Conservation (phyloP, 2,113 vertebrate species). For the Dunckerocampus dactyliophorus region DNA sequence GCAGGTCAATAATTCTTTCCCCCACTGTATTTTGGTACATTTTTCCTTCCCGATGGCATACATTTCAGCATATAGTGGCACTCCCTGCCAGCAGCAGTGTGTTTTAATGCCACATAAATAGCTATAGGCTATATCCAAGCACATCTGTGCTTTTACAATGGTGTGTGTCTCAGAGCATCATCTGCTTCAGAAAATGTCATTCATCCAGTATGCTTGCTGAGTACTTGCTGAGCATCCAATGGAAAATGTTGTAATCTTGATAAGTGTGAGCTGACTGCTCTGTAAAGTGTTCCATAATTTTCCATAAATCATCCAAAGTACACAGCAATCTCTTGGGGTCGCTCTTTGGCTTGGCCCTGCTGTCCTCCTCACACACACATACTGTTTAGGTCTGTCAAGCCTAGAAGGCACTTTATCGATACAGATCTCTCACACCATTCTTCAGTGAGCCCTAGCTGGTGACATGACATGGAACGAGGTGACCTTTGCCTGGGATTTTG, state of each 20-base stretch:
- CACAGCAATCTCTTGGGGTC: slow-evolving; percentile 53
- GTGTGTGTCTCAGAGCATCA: not conserved
- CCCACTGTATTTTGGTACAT: no score
- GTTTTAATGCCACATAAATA: no score
- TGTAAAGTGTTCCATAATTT: slow-evolving; percentile 54
- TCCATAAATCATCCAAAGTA: slow-evolving; percentile 52
- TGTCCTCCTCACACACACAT: slow-evolving; percentile 40
- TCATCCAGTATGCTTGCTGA: no score
- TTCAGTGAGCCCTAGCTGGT: slow-evolving; percentile 47
- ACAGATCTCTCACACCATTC: slow-evolving; percentile 45
- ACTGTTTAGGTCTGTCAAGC: slow-evolving; percentile 41
- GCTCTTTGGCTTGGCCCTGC: slow-evolving; percentile 64
- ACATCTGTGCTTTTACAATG: not conserved
- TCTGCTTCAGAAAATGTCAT: slow-evolving; percentile 23
- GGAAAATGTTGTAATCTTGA: slow-evolving; percentile 40
- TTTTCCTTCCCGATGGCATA: no score
- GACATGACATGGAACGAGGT: slow-evolving; percentile 43
- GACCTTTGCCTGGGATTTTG: slow-evolving; percentile 52
- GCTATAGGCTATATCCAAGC: no score
- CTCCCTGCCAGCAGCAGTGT: no score
- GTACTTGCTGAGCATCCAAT: not conserved
- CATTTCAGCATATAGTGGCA: no score
- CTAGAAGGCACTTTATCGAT: slow-evolving; percentile 70
- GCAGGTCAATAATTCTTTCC: no score
- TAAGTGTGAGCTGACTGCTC: slow-evolving; percentile 31